Conservation (phyloP, 2,888 invertebrate genomes). For the Tillus elongatus region DNA sequence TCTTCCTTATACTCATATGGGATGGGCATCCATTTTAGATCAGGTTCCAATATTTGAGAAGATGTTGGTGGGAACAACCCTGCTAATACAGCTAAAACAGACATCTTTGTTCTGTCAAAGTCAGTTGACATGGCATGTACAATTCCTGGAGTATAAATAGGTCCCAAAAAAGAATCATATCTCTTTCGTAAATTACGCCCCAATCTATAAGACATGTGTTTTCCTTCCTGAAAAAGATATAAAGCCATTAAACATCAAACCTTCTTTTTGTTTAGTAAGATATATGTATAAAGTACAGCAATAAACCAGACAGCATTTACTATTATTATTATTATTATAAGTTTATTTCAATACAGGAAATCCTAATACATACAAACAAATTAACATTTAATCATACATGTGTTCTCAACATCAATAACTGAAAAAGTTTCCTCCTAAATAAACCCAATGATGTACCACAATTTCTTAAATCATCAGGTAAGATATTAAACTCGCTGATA, state of each 20-base stretch:
- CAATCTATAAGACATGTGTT: constrained; percentile 37
- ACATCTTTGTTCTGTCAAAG: constrained; percentile 66
- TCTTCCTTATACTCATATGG: constrained; percentile 38
- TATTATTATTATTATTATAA: constrained; percentile 1
- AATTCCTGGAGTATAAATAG: constrained; percentile 39
- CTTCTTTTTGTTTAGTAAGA: constrained; percentile 1
- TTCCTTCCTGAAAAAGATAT: constrained; percentile 38
- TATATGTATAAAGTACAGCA: background rate
- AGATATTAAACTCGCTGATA: too few relatives aligned
- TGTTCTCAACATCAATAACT: too few relatives aligned
- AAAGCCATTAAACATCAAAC: constrained; percentile 3
- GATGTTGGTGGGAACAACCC: constrained; percentile 56
- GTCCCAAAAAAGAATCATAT: constrained; percentile 41
- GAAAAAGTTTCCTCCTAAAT: too few relatives aligned
- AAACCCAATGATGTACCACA: too few relatives aligned
- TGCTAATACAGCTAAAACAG: constrained; percentile 57
- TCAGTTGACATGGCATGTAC: constrained; percentile 53
- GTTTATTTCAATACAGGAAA: too few relatives aligned
- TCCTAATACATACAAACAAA: too few relatives aligned
- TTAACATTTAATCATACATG: too few relatives aligned
- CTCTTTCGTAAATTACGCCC: constrained; percentile 38
- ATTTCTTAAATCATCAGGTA: too few relatives aligned
- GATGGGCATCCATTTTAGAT: constrained; percentile 53
- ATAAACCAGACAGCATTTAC: background rate
- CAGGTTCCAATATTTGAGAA: constrained; percentile 43